phyloP scores from a whole-genome alignment of 2,113 vertebrate species.

The Eretmochelys imbricata region DNA sequence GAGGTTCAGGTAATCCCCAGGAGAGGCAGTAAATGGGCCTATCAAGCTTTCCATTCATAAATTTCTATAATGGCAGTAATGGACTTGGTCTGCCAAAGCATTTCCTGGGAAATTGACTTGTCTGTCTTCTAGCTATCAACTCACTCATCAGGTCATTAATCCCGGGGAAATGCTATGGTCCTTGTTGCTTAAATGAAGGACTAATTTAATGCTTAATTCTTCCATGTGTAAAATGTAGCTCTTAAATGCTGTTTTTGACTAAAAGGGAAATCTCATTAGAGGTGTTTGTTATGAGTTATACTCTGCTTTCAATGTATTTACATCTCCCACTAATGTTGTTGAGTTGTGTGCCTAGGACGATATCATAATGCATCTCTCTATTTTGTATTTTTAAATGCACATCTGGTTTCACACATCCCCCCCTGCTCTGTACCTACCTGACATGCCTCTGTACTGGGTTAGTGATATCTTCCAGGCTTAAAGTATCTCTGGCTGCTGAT shows the following conservation, averaged over 20 bases:
- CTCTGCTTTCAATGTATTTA: not conserved
- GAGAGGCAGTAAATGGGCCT: not conserved
- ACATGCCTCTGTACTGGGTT: not conserved
- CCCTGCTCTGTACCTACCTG: not conserved
- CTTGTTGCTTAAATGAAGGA: not conserved
- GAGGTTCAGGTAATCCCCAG: not conserved
- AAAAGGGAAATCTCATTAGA: not conserved
- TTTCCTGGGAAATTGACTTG: not conserved
- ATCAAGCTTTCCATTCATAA: not conserved
- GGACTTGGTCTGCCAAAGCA: accelerated
- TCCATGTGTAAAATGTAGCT: not conserved
- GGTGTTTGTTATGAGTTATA: not conserved
- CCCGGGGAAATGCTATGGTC: not conserved
- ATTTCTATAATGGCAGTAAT: not conserved
- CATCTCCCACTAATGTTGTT: not conserved
- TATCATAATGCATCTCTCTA: not conserved
- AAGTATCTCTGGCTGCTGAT: no score
- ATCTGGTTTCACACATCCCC: not conserved
- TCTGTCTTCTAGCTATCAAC: not conserved
- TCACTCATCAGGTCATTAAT: not conserved
- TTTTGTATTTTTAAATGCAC: not conserved
- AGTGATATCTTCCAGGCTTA: not conserved
- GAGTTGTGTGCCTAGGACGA: not conserved
- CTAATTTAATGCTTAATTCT: not conserved
- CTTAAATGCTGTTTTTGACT: not conserved